Conservation (phyloP, 2,888 invertebrate genomes). For the Sepioteuthis lessoniana region DNA sequence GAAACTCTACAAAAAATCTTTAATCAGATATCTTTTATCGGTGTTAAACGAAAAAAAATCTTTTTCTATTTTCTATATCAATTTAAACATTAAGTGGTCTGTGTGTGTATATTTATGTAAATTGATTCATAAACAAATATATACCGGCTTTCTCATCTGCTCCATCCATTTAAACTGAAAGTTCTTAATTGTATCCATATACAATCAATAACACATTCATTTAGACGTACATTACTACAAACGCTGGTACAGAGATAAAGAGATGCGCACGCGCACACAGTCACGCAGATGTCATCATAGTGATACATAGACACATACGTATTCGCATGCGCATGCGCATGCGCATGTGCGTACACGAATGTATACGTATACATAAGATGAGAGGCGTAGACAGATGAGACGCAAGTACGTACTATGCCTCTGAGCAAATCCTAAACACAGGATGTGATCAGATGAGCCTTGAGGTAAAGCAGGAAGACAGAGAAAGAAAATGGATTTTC, state of each 20-base stretch:
- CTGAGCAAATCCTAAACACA: neutral
- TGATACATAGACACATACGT: neutral
- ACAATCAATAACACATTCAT: too few species aligned
- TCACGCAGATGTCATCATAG: neutral
- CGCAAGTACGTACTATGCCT: neutral
- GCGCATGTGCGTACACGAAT: neutral
- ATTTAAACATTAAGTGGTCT: too few species aligned
- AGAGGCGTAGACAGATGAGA: neutral
- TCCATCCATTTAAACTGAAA: too few species aligned
- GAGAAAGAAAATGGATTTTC: slow-evolving; percentile 33
- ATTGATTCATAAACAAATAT: too few species aligned
- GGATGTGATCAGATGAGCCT: slow-evolving; percentile 18
- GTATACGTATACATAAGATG: neutral
- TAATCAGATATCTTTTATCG: too few species aligned
- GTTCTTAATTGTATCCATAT: too few species aligned
- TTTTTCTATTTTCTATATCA: too few species aligned
- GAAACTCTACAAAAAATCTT: too few species aligned
- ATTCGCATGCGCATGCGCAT: neutral
- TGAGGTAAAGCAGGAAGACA: neutral
- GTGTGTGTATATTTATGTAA: too few species aligned
- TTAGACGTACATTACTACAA: neutral
- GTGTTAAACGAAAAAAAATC: too few species aligned
- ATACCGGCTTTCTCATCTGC: too few species aligned
- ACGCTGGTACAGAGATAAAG: neutral
- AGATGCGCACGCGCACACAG: neutral